Base-by-base conservation (phyloP, 1,140 invertebrate species). In the Tachypleus tridentatus region DNA sequence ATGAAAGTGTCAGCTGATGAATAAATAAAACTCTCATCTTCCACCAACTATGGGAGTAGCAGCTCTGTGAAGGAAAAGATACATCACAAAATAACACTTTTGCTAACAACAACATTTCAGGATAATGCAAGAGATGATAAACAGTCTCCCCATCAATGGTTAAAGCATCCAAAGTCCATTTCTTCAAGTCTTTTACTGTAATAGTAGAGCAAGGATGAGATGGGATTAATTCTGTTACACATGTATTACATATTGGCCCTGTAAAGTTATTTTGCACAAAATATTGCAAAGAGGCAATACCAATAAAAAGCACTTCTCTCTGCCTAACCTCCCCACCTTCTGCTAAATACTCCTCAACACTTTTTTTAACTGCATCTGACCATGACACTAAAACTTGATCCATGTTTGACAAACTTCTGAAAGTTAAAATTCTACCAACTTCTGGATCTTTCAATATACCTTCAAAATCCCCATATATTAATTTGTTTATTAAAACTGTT, bases 221-320 rank as follows among this genome's bases (percentile, higher is more conserved):
- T 47, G 10, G 67, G 66, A 58, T 64, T 51, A 49, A 58, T 50
- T 73, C 70, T 11, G 63, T 53, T 51, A 64, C 71, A 8, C 67
- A 61, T 57, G 76, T 70, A 51, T 80, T 74, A 54, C 53, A n/a
- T 29, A 29, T 29, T n/a, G 88, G 87, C 7, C 89, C 86, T 64
- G 85, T 86, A 81, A 88, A 93, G 77, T 93, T 94, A 53, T 79
- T 80, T 76, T 91, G 86, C 64, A 88, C 81, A 79, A 92, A 93
- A 54, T 81, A 78, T 62, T 87, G 80, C 9, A 91, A 75, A 65
- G 82, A 81, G 10, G 84, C 76, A 58, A 85, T 76, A 11, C 81
- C 85, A 67, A 80, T 68, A 54, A 72, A 73, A 9, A 84, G 66
- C 11, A 80, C 58, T 61, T 77, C 64, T 61, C 76, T 61, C 57